These are phyloP conservation scores for Glomeris marginata DNA, from an alignment of 2,888 invertebrate genomes.

Conservation along the genomic window DNA sequence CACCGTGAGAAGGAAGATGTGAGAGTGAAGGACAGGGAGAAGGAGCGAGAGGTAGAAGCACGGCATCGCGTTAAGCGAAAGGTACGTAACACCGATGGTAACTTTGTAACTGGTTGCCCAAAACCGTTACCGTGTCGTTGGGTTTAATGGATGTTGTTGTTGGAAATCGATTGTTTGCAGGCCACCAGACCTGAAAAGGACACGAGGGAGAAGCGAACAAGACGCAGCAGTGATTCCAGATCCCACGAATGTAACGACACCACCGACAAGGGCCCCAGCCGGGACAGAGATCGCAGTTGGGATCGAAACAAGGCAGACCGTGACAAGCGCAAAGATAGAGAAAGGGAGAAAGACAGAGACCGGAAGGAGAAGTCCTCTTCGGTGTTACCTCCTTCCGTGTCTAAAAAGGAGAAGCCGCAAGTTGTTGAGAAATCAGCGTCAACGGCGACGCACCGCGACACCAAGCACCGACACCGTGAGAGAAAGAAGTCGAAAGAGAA, in stretches of 20 bases:
- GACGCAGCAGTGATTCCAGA: no score
- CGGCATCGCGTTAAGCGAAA: neutral
- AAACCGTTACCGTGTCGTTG: no score
- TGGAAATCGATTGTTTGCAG: no score
- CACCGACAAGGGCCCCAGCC: no score
- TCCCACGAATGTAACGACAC: no score
- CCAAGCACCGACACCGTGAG: constrained; percentile 15
- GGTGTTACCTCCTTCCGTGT: constrained; percentile 10
- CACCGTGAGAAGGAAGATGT: neutral
- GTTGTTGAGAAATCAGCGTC: constrained; percentile 17
- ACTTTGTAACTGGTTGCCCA: no score
- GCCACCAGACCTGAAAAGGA: no score
- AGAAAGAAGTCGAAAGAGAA: constrained; percentile 13
- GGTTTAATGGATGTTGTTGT: no score
- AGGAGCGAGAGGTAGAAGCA: neutral
- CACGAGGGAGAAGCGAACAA: no score
- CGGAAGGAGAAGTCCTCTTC: constrained; percentile 14
- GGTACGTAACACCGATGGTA: no score
- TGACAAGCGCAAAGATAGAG: constrained; percentile 21
- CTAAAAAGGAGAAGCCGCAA: constrained; percentile 18
- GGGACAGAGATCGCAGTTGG: neutral
- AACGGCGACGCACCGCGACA: constrained; percentile 14
- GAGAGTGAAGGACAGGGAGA: neutral
- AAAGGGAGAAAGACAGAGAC: constrained; percentile 25
- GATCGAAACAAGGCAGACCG: neutral